Evolutionary conservation across 2,888 invertebrate genomes (phyloP), one percentile per base, ranked within the genome.

Genomic region (Sturmia bella): DNA sequence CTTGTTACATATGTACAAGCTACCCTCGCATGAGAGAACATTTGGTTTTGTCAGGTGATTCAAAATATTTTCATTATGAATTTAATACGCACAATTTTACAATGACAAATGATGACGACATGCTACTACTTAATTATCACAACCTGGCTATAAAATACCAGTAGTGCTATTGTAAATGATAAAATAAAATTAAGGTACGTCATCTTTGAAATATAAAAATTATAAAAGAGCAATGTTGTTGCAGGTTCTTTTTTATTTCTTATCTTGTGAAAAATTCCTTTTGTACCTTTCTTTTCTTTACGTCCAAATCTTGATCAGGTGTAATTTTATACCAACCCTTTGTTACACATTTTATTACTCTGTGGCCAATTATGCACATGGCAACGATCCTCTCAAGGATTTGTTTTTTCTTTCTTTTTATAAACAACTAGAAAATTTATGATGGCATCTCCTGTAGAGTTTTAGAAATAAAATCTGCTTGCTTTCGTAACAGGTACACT

Each of bases 251-350:
- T 66, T 32, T 6, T 0, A 19, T 21, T n/a, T 70, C 7, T 61
- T 52, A 72, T 72, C 61, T 52, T 3, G 19, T 9, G 37, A 21
- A 56, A 56, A 64, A 52, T 45, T 64, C 19, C 56, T 43, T 73
- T 32, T 52, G n/a, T 52, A 32, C 7, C 32, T 52, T 27, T n/a
- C 13, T 50, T n/a, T 2, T 19, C 19, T 41, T 27, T 37, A 7
- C 11, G 21, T 74, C 48, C 1, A 45, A 32, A 6, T 15, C 43
- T 15, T n/a, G 27, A 78, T 82, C 82, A 82, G 82, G 78, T 78
- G 82, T 75, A 78, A 78, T 72, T 70, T 75, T 45, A 75, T 48
- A 61, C 70, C 64, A 82, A 82, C 39, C 74, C 82, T 82, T 82
- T 82, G 78, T 74, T 73, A 68, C 68, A 73, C 69, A 81, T 77